Conservation (phyloP, 2,888 invertebrate species). For the Polietes domitor region DNA sequence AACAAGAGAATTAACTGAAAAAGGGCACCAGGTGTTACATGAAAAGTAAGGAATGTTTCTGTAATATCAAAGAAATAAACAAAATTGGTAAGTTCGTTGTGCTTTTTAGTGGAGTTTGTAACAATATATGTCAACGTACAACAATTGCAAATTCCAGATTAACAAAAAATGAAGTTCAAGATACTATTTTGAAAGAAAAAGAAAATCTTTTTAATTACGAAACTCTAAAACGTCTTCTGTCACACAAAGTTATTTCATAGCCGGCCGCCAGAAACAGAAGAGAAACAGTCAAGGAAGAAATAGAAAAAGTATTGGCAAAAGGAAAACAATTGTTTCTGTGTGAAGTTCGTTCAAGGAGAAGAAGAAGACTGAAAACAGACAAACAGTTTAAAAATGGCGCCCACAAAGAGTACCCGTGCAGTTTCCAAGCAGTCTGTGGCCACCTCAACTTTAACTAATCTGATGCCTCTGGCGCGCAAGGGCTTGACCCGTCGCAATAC, state of each 20-base stretch:
- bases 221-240: slow-evolving; percentile 14
- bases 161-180: slow-evolving; percentile 31
- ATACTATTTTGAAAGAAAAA: slow-evolving; percentile 24
- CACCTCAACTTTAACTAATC: slow-evolving; percentile 68
- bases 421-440: slow-evolving; percentile 71
- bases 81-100: slow-evolving; percentile 16
- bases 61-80: slow-evolving; percentile 4
- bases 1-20: slow-evolving; percentile 25
- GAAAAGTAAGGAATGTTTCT: slow-evolving; percentile 10
- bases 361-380: slow-evolving; percentile 5
- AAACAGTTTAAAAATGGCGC: slow-evolving; percentile 76
- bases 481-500: slow-evolving; percentile 73
- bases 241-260: not conserved
- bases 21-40: slow-evolving; percentile 57
- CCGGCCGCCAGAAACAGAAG: slow-evolving; percentile 30
- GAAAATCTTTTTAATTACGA: slow-evolving; percentile 9
- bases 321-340: not conserved
- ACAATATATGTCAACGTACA: not conserved
- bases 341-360: slow-evolving; percentile 24
- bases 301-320: not conserved
- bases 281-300: not conserved
- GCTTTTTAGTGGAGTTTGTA: not conserved
- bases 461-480: slow-evolving; percentile 75
- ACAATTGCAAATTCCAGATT: slow-evolving; percentile 44
- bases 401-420: slow-evolving; percentile 77